Evolutionary conservation across 2,888 invertebrate genomes (phyloP).

Genomic region (Imbricaverruca yamaguchii): DNA sequence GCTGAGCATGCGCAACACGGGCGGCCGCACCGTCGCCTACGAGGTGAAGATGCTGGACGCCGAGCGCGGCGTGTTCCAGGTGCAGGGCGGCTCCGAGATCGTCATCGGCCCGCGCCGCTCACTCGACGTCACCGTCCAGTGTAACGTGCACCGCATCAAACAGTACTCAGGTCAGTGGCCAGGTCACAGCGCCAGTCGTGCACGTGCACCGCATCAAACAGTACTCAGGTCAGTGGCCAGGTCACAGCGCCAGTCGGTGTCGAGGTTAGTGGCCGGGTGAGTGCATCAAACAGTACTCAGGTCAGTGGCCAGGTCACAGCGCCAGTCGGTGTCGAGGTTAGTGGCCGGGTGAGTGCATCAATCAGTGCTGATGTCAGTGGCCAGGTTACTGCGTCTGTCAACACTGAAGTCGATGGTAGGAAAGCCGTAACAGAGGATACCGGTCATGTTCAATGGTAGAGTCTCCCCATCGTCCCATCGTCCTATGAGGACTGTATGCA

Average conservation of each 20-base stretch:
- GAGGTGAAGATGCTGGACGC: conserved; percentile 13
- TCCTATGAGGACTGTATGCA: too few species aligned
- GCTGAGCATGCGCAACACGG: not conserved
- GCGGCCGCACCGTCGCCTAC: not conserved
- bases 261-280: not conserved
- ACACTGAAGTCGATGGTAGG: too few species aligned
- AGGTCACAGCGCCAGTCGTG: not conserved
- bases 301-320: not conserved
- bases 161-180: conserved; percentile 6
- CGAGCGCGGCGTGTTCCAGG: conserved; percentile 1
- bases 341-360: too few species aligned
- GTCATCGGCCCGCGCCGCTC: not conserved
- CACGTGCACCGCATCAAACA: conserved; percentile 11
- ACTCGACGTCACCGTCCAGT: conserved; percentile 9
- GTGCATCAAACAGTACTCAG: conserved; percentile 9
- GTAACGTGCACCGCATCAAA: conserved; percentile 11
- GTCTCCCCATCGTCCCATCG: too few species aligned
- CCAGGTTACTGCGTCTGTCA: not conserved
- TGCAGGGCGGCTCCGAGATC: not conserved
- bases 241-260: not conserved
- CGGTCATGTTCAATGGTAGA: too few species aligned
- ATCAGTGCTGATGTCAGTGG: too few species aligned
- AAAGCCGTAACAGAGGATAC: too few species aligned
- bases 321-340: not conserved
- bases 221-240: not conserved